Base-by-base conservation (phyloP, 2,888 invertebrate species). In the Auanema sp. region DNA sequence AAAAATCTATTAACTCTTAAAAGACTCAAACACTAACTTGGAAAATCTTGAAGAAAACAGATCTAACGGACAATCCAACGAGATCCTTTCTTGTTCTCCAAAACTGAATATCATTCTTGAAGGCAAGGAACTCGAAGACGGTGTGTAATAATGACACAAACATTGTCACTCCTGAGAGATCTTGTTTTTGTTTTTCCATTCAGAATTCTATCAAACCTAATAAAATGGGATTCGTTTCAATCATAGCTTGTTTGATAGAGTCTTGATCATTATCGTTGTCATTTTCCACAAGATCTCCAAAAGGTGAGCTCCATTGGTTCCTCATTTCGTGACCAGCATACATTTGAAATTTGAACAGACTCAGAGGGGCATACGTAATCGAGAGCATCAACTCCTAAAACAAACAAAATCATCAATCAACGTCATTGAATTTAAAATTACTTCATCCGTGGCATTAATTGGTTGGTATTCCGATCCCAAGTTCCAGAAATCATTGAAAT, bases 81-180 rank as follows among this genome's bases (percentile, higher is more conserved):
- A 98, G 87, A 0, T 94, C 93, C 84, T 96, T 93, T 16, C 96
- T 89, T 82, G 94, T 95, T 80, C 94, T 93, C 98, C 98, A 99
- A 85, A 99, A 99, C 85, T 99, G 98, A 81, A 99, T 99, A 85
- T 99, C 98, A 87, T 99, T 99, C 49, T 99, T 99, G 85, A 99
- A 99, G 50, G 98, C 98, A 61, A 99, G 87, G 76, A 99, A 89
- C 85, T 99, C 98, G 87, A 99, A 98, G 69, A 98, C 89, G 64
- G 94, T 96, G 86, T 99, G 98, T 21, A 98, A 87, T 64, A 98
- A 89, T 0, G 97, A 96, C 0, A 99, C 91, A 58, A 90, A 88
- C 66, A 96, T 89, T 1, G 98, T 99, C 60, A 96, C 85, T 4
- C 89, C 79, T 74, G 54, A 33, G 63, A 53, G 16, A 10, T 21